Conservation (phyloP, 2,888 invertebrate genomes). For the Eupelmus urozonus region DNA sequence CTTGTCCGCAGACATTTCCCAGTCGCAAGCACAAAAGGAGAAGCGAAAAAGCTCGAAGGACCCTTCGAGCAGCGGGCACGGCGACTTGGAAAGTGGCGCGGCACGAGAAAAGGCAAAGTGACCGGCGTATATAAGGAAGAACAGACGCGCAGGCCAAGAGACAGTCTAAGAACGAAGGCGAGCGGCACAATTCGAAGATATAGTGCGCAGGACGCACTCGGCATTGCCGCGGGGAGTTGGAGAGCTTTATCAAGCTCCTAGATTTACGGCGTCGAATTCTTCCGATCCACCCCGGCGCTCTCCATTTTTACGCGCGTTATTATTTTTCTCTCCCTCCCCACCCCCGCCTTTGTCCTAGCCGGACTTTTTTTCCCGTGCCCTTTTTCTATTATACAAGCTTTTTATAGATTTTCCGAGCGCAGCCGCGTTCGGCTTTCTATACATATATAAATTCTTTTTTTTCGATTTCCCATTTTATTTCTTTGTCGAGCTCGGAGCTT, state of each 20-base stretch:
- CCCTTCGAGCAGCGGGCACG: no score
- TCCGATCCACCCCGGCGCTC: neutral
- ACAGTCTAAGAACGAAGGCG: no score
- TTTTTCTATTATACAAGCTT: conserved; percentile 15
- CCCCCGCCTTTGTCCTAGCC: neutral
- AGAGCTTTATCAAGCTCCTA: conserved; percentile 32
- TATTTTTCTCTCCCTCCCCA: neutral
- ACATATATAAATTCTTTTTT: neutral
- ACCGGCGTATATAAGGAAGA: neutral
- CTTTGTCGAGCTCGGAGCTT: neutral
- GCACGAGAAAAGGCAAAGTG: conserved; percentile 5
- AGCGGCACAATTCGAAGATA: no score
- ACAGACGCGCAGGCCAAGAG: neutral
- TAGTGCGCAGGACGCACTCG: no score
- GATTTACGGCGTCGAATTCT: conserved; percentile 38
- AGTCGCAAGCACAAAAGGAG: no score
- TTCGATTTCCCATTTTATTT: neutral
- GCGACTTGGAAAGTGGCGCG: no score
- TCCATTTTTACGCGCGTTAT: neutral
- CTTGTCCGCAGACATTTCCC: no score
- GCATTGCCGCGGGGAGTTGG: neutral
- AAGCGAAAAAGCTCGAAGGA: no score
- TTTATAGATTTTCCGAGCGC: neutral
- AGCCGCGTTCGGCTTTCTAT: neutral
- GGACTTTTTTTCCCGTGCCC: neutral